A percentile compares a stretch with the other conserved stretches of the same genome.
These are phyloP conservation scores for Isoperla grammatica DNA, from an alignment of 2,888 invertebrate species.

Conservation along the genomic window DNA sequence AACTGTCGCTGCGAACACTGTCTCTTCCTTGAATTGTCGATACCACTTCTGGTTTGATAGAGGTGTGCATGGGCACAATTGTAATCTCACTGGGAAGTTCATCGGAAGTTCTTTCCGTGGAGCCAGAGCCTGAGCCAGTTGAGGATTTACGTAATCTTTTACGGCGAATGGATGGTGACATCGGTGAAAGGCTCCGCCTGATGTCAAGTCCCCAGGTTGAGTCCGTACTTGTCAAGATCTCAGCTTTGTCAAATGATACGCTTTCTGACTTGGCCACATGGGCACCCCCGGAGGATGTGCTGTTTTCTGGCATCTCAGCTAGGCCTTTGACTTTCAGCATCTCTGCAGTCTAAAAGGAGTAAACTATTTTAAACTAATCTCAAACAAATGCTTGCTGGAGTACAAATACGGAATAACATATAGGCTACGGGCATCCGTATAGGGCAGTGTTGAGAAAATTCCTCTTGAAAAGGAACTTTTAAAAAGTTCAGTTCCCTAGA, in stretches of 20 bases:
- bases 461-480: no score
- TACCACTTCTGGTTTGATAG: slow-evolving; percentile 44
- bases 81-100: slow-evolving; percentile 44
- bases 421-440: no score
- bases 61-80: slow-evolving; percentile 37
- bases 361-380: slow-evolving; percentile 31
- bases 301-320: slow-evolving; percentile 66
- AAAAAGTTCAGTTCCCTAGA: no score
- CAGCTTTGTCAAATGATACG: slow-evolving; percentile 48
- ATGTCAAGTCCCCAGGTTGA: slow-evolving; percentile 43
- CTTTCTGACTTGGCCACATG: slow-evolving; percentile 62
- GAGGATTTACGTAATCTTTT: slow-evolving; percentile 62
- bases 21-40: slow-evolving; percentile 26
- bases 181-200: slow-evolving; percentile 48
- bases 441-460: no score
- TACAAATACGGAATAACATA: no score
- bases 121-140: slow-evolving; percentile 49
- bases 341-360: slow-evolving; percentile 75
- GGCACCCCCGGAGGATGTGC: slow-evolving; percentile 51
- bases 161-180: slow-evolving; percentile 55
- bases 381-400: no score
- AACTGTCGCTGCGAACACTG: slow-evolving; percentile 23
- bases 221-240: slow-evolving; percentile 53
- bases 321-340: slow-evolving; percentile 83
- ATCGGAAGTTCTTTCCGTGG: slow-evolving; percentile 47